Base-by-base conservation (phyloP, 1,140 invertebrate genomes). In the Whitmania pigra region DNA sequence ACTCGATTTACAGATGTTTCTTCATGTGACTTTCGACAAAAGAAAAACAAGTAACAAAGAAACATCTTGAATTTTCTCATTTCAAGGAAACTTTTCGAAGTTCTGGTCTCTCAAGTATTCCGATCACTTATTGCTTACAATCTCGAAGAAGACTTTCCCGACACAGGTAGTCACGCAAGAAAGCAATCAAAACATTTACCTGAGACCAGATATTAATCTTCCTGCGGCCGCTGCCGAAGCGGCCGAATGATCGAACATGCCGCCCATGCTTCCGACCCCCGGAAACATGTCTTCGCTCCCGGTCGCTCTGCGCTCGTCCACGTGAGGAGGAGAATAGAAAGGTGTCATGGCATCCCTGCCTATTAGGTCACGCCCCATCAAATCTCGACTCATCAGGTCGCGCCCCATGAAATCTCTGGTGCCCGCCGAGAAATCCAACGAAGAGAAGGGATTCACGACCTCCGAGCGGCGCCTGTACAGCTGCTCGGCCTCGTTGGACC, bases 281-380 rank as follows among this genome's bases (percentile, higher is more conserved):
- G 57, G 29, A 63, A 63, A 63, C 57, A 63, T 63, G 6, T 31
- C 57, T 63, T 63, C 57, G 29, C 20, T 63, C 22, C 57, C 57
- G 11, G 22, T 63, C 1, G 57, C 57, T 63, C 22, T 22, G 22
- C 57, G 57, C 57, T 63, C 57, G 9, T 49, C 43, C 57, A 63
- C 22, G 29, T 25, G 22, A 2, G 57, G 57, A 11, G 57, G 57
- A 63, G 57, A 25, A 63, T 63, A 63, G 29, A 63, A 63, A 63
- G 57, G 57, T 25, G 57, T 63, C 57, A 63, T 63, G 57, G 57
- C 29, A 63, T 63, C 57, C 43, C 43, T 49, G 43, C 43, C 43
- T 49, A 49, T 49, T 11, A 49, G 43, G 43, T 49, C 43, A 13
- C 57, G 22, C 22, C 57, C 57, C 22, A 63, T 63, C 57, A 63